Conservation (phyloP, 2,888 invertebrate species). For the Meghimatium bilineatum region DNA sequence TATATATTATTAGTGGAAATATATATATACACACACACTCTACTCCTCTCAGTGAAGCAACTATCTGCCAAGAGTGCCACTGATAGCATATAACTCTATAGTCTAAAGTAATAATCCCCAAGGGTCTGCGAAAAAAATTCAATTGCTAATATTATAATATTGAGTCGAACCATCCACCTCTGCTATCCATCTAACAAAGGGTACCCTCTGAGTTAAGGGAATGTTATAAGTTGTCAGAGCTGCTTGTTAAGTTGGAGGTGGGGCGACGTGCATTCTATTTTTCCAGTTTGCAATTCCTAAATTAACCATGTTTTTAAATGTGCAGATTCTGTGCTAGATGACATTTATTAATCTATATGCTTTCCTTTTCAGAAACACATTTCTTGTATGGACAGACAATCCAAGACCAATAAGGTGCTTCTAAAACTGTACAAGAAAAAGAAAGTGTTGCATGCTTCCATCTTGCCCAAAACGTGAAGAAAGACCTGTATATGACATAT, state of each 20-base stretch:
- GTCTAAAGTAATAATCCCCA: no score
- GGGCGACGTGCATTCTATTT: neutral
- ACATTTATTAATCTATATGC: neutral
- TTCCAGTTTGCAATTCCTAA: neutral
- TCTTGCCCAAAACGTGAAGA: neutral
- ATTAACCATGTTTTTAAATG: neutral
- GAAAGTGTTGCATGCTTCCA: neutral
- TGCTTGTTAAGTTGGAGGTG: neutral
- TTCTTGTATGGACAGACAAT: neutral
- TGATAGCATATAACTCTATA: no score
- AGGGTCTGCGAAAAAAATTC: no score
- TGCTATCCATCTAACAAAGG: no score
- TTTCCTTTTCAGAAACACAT: neutral
- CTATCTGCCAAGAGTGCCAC: no score
- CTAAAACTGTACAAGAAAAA: slow-evolving; percentile 24
- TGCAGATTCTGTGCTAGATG: neutral
- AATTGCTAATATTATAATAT: no score
- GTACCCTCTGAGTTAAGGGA: no score
- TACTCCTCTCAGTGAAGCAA: no score
- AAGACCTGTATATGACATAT: no score
- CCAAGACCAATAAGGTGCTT: slow-evolving; percentile 10
- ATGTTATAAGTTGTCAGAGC: neutral
- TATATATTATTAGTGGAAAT: no score
- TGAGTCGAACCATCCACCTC: no score
- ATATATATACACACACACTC: no score